phyloP scores from a whole-genome alignment of 2,113 vertebrate genomes.

The Megaptera novaeangliae region DNA sequence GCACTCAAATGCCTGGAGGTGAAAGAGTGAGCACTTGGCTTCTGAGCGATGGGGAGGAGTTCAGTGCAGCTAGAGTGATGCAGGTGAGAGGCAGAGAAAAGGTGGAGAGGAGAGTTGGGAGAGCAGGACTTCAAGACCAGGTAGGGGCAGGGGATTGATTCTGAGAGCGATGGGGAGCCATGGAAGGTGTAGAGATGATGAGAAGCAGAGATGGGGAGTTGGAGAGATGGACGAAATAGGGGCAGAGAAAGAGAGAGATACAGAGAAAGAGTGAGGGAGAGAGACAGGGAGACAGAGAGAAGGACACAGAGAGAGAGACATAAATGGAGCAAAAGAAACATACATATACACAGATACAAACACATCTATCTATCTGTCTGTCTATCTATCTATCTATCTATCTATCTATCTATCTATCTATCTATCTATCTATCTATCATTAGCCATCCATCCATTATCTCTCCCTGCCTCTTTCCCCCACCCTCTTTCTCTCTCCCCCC shows the following conservation, averaged over 20 bases:
- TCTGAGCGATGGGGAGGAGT: neutral
- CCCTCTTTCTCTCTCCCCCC: neutral
- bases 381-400: too few species aligned
- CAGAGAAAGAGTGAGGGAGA: neutral
- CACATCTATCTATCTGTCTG: neutral
- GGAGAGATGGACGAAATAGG: neutral
- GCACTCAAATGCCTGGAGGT: neutral
- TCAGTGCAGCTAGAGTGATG: neutral
- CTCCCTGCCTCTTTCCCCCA: neutral
- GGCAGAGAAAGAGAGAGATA: neutral
- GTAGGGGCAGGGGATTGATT: neutral
- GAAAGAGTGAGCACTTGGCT: neutral
- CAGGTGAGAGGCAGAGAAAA: neutral
- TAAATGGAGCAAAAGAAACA: neutral
- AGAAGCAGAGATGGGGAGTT: neutral
- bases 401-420: neutral
- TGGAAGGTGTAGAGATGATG: neutral
- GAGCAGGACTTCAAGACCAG: neutral
- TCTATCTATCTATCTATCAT: neutral
- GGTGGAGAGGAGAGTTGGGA: neutral
- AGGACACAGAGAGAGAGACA: neutral
- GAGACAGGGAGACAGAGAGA: neutral
- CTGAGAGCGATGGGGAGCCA: neutral
- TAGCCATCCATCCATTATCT: too few species aligned
- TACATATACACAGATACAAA: neutral